Conservation (phyloP, 2,797 vertebrate genomes). For the Alectoris magna region DNA sequence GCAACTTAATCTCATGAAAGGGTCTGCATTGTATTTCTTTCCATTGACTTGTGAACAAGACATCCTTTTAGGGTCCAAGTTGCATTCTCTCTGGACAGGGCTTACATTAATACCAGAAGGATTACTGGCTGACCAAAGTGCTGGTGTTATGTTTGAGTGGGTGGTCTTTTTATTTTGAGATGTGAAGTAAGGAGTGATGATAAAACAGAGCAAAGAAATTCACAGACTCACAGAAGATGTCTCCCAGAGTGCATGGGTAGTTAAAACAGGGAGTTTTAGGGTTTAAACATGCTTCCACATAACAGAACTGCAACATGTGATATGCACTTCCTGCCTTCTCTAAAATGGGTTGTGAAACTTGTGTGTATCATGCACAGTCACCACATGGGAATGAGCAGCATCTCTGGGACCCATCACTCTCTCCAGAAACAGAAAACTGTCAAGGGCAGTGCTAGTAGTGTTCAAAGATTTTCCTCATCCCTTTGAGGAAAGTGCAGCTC, state of each 20-base stretch:
- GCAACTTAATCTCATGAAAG: background rate
- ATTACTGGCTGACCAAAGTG: background rate
- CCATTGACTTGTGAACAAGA: background rate
- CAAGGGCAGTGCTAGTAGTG: background rate
- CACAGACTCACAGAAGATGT: background rate
- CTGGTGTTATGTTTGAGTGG: background rate
- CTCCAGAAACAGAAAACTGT: background rate
- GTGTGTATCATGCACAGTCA: background rate
- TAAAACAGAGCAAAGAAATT: background rate
- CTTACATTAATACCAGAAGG: background rate
- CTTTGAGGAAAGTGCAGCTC: background rate
- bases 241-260: background rate
- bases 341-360: background rate
- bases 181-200: background rate
- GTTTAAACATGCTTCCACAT: background rate
- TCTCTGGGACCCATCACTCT: background rate
- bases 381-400: background rate
- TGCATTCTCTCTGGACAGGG: background rate
- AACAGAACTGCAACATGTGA: background rate
- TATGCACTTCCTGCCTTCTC: background rate
- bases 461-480: background rate
- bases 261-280: background rate
- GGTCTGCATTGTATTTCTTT: background rate
- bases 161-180: background rate
- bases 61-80: background rate